phyloP scores from a whole-genome alignment of 2,113 vertebrate genomes.

The Tetrax tetrax region DNA sequence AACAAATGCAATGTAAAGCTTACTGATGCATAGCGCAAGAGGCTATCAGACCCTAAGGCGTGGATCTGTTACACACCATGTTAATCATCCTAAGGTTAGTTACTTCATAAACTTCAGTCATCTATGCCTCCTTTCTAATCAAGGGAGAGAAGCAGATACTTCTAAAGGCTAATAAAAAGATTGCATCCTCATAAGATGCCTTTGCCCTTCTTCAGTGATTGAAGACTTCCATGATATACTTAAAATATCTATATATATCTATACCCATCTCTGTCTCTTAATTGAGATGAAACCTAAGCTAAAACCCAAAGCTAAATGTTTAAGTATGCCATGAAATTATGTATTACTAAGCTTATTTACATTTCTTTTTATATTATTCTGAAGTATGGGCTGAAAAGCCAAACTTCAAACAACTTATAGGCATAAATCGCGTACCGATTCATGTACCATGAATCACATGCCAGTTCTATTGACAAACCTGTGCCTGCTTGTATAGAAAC shows the following conservation, averaged over 20 bases:
- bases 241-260: neutral
- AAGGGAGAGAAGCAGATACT: neutral
- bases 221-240: neutral
- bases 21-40: neutral
- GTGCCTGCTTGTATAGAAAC: neutral
- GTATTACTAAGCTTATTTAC: neutral
- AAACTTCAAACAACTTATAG: neutral
- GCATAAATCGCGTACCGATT: neutral
- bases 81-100: neutral
- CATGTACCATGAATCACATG: neutral
- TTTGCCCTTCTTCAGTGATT: neutral
- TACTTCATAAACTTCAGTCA: neutral
- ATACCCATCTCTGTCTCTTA: neutral
- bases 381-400: neutral
- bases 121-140: neutral
- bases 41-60: neutral
- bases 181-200: neutral
- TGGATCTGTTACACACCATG: neutral
- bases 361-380: neutral
- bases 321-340: neutral
- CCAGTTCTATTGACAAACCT: neutral
- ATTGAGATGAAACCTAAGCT: neutral
- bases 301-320: neutral
- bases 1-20: neutral
- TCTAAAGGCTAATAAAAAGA: neutral